Conservation (phyloP, 2,797 vertebrate species). For the Periparus ater region DNA sequence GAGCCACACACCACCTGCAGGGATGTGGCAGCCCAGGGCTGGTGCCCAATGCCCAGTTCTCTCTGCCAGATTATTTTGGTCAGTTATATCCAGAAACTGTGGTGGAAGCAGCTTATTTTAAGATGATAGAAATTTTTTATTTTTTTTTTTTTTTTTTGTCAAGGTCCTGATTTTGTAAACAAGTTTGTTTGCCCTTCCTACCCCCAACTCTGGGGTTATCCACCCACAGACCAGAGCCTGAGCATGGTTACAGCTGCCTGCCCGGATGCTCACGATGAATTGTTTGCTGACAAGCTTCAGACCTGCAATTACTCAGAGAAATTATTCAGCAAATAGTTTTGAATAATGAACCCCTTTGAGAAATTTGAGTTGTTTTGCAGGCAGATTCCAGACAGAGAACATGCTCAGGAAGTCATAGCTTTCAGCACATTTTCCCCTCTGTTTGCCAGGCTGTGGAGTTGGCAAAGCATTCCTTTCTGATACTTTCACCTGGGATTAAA, state of each 20-base stretch:
- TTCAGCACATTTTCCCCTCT: conserved; percentile 16
- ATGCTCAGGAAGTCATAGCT: background rate
- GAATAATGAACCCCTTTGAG: conserved; percentile 64
- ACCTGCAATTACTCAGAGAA: conserved; percentile 40
- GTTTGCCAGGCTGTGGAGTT: conserved; percentile 12
- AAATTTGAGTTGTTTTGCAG: conserved; percentile 48
- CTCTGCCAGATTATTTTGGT: background rate
- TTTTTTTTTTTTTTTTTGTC: background rate
- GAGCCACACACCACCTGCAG: fast-evolving
- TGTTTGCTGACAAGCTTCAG: conserved; percentile 53
- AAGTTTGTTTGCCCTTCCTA: background rate
- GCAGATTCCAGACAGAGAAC: conserved; percentile 34
- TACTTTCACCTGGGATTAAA: background rate
- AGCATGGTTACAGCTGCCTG: background rate
- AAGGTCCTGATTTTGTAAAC: background rate
- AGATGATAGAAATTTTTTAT: background rate
- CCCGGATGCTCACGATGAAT: background rate
- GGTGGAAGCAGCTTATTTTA: background rate
- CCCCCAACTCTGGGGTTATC: background rate
- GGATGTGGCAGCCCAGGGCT: background rate
- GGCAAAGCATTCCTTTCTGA: background rate
- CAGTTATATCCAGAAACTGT: background rate
- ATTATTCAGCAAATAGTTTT: conserved; percentile 60
- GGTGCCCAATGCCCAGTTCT: background rate
- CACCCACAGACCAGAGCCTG: background rate